Conservation (phyloP, 2,797 vertebrate genomes). For the Cyclopterus lumpus region DNA sequence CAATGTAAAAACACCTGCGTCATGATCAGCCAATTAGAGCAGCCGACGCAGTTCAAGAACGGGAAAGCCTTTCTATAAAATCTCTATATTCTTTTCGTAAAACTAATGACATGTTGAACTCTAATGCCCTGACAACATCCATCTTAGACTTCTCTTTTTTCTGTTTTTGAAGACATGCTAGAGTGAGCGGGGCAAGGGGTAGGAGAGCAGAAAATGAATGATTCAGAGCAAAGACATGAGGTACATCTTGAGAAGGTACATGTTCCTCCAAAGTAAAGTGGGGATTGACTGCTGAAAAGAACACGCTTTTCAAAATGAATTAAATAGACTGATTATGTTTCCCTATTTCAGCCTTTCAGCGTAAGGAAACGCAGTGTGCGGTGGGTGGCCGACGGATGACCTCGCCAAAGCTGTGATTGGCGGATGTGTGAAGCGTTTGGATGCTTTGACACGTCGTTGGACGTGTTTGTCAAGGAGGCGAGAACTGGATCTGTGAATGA, state of each 20-base stretch:
- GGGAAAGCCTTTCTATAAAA: too few species aligned
- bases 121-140: constrained; percentile 28
- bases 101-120: constrained; percentile 37
- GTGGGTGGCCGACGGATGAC: constrained; percentile 49
- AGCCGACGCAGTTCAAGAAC: neutral
- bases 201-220: constrained; percentile 28
- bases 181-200: constrained; percentile 7
- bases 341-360: constrained; percentile 27
- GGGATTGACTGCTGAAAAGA: constrained; percentile 9
- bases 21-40: neutral
- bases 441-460: constrained; percentile 40
- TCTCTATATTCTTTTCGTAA: too few species aligned
- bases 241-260: constrained; percentile 32
- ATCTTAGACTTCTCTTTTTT: constrained; percentile 15
- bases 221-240: constrained; percentile 36
- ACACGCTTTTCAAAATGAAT: constrained; percentile 12
- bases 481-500: constrained; percentile 29
- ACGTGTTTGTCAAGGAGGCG: constrained; percentile 28
- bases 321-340: constrained; percentile 40
- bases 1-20: too few species aligned
- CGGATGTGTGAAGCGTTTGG: constrained; percentile 31
- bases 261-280: constrained; percentile 35
- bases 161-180: constrained; percentile 32
- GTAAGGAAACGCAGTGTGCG: neutral
- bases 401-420: constrained; percentile 28